Evolutionary conservation across 2,797 vertebrate species (phyloP).

Genomic region (Hydrophis major): DNA sequence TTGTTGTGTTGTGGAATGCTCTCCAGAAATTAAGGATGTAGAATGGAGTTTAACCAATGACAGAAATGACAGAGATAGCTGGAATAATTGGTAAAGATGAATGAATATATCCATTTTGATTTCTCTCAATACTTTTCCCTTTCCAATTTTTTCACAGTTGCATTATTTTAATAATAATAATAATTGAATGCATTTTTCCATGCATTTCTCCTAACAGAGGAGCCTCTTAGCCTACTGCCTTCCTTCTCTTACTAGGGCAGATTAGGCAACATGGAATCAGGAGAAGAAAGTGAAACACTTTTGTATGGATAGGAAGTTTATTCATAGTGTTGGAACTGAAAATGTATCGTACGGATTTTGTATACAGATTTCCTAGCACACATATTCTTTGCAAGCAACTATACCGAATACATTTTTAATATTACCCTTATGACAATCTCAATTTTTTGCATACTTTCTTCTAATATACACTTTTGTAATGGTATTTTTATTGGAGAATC

Average conservation of each 20-base stretch:
- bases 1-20: background rate
- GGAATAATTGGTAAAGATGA: background rate
- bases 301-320: background rate
- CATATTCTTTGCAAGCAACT: background rate
- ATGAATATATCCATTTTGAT: background rate
- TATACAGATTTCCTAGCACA: background rate
- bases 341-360: too few relatives aligned
- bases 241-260: background rate
- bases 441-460: background rate
- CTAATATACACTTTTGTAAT: background rate
- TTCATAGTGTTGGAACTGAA: background rate
- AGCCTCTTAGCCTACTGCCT: too few relatives aligned
- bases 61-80: background rate
- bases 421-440: background rate
- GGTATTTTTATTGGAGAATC: background rate
- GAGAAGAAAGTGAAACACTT: too few relatives aligned
- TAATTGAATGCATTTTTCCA: background rate
- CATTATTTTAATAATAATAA: background rate
- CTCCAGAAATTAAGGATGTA: background rate
- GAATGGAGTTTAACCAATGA: background rate
- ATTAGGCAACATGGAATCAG: background rate
- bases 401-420: background rate
- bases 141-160: background rate
- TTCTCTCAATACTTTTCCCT: background rate
- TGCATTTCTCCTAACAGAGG: background rate